A percentile compares a stretch with the other conserved stretches of the same genome.
Evolutionary conservation across 2,797 vertebrate species (phyloP).

Genomic region (Pterois miles): DNA sequence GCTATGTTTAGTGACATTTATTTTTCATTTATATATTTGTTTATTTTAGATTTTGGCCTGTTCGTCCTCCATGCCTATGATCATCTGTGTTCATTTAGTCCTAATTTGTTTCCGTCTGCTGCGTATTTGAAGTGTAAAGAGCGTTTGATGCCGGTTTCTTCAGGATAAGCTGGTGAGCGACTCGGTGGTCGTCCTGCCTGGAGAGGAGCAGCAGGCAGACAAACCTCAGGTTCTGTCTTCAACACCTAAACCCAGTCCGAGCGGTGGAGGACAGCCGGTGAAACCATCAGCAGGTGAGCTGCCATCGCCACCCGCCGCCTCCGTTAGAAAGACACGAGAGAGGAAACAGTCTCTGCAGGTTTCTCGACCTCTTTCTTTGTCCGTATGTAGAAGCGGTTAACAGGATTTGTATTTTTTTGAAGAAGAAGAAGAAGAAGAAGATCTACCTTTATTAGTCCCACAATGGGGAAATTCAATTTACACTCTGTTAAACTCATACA

Average conservation of each 20-base stretch:
- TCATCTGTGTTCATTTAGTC: too few relatives aligned
- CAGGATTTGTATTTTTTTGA: too few relatives aligned
- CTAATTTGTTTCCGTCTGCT: background rate
- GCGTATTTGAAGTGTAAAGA: background rate
- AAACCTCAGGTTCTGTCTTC: background rate
- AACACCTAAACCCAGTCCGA: constrained; percentile 9
- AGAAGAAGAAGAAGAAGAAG: too few relatives aligned
- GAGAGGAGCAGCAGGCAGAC: constrained; percentile 29
- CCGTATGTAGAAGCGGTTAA: background rate
- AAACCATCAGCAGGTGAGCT: constrained; percentile 50
- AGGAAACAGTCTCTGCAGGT: background rate
- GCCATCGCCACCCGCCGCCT: background rate
- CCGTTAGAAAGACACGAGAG: background rate
- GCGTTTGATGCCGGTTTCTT: background rate
- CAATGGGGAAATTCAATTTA: too few relatives aligned
- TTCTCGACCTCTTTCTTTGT: background rate
- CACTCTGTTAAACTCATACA: too few relatives aligned
- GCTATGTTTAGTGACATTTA: too few relatives aligned
- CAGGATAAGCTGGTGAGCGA: constrained; percentile 39
- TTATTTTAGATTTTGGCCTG: too few relatives aligned
- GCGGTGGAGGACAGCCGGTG: background rate
- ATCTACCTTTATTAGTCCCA: too few relatives aligned
- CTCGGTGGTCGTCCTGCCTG: background rate
- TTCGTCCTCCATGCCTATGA: too few relatives aligned
- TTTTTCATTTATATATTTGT: too few relatives aligned